A percentile compares a stretch with the other conserved stretches of the same genome.
Conservation (phyloP, 2,113 vertebrate species). For the Genyomyrus donnyi region DNA sequence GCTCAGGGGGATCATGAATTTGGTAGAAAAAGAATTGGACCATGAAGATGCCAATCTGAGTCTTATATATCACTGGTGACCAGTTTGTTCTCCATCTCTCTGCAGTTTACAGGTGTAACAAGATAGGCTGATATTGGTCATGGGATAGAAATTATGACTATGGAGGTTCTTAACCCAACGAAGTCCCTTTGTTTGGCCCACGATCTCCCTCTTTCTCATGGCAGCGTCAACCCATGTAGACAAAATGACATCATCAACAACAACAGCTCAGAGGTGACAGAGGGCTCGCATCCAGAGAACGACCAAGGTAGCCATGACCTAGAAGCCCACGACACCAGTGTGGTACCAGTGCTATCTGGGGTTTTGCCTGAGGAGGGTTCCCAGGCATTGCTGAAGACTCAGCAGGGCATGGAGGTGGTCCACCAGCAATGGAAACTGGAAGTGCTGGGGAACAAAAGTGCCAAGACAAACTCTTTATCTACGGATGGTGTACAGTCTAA, state of each 20-base stretch:
- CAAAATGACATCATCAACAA: constrained; percentile 23
- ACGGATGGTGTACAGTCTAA: constrained; percentile 17
- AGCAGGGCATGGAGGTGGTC: not conserved
- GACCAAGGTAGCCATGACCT: not conserved
- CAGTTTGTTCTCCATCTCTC: not conserved
- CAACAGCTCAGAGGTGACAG: not conserved
- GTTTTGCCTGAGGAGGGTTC: not conserved
- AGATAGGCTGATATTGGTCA: constrained; percentile 29
- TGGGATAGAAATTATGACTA: constrained; percentile 11
- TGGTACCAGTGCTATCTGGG: not conserved
- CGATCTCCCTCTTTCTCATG: not conserved
- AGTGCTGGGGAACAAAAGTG: not conserved
- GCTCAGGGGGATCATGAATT: not conserved
- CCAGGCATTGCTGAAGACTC: not conserved
- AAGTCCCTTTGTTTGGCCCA: not conserved
- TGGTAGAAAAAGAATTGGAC: not conserved
- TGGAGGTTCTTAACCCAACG: constrained; percentile 4
- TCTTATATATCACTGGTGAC: not conserved
- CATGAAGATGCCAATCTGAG: not conserved
- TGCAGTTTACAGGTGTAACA: not conserved
- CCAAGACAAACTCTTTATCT: constrained; percentile 15
- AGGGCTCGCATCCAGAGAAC: not conserved
- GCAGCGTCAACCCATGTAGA: not conserved
- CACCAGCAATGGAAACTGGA: not conserved
- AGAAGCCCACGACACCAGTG: not conserved